A percentile compares a stretch with the other conserved stretches of the same genome.
Conservation (phyloP, 1,140 invertebrate species). For the Neodiprion pinetum region DNA sequence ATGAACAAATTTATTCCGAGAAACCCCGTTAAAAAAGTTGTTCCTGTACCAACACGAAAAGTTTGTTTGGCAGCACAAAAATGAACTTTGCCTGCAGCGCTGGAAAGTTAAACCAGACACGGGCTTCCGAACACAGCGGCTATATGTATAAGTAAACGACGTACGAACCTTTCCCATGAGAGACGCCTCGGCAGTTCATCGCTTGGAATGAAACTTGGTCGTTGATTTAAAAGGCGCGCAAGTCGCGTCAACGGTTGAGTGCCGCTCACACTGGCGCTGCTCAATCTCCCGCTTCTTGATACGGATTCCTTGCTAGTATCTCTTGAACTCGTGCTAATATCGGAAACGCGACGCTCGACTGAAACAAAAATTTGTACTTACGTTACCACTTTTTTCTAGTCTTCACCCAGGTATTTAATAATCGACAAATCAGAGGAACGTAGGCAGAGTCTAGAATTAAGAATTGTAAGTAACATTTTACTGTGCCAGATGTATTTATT, state of each 20-base stretch:
- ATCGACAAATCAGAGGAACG: too few relatives aligned
- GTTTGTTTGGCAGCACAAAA: too few relatives aligned
- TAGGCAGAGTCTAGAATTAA: too few relatives aligned
- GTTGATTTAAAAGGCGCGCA: constrained; percentile 73
- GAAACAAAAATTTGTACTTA: constrained; percentile 19
- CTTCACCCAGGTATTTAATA: neutral
- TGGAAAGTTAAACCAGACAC: too few relatives aligned
- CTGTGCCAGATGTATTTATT: too few relatives aligned
- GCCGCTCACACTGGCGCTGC: constrained; percentile 48
- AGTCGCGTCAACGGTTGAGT: constrained; percentile 69
- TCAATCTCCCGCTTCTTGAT: constrained; percentile 46
- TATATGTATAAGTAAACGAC: neutral
- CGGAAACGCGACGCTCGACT: constrained; percentile 55
- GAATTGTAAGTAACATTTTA: too few relatives aligned
- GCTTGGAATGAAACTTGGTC: constrained; percentile 54
- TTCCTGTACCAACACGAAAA: too few relatives aligned
- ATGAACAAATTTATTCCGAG: too few relatives aligned
- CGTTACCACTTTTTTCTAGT: neutral
- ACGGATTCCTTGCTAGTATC: constrained; percentile 45
- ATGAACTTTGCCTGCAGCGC: too few relatives aligned
- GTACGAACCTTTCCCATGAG: constrained; percentile 78
- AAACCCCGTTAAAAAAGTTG: too few relatives aligned
- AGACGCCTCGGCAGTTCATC: constrained; percentile 70
- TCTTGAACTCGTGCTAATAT: constrained; percentile 40
- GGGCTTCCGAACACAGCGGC: too few relatives aligned